phyloP scores from a whole-genome alignment of 2,888 invertebrate genomes.

The Sinodicranocentrus sp. region DNA sequence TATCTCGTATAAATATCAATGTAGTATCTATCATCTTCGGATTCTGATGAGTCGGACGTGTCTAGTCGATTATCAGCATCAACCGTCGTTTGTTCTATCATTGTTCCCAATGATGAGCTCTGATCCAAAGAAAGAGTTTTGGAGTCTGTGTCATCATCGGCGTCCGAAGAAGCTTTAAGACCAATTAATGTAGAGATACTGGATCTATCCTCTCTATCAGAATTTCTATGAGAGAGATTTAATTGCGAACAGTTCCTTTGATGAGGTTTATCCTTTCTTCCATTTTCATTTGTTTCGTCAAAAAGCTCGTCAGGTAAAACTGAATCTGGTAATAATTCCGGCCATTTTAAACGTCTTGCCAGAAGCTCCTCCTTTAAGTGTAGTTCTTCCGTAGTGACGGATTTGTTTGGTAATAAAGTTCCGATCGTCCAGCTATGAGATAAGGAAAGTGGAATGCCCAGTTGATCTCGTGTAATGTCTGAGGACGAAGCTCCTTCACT shows the following conservation, averaged over 20 bases:
- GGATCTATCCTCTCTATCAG: conserved; percentile 16
- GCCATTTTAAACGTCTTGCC: conserved; percentile 83
- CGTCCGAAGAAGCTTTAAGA: not conserved
- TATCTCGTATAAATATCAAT: conserved; percentile 66
- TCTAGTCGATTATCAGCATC: not conserved
- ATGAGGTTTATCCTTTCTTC: too few relatives aligned
- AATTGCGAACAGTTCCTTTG: too few relatives aligned
- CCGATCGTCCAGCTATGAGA: conserved; percentile 69
- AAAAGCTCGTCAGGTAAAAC: conserved; percentile 19
- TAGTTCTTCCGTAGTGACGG: conserved; percentile 84
- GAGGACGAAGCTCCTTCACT: conserved; percentile 32
- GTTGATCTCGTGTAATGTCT: conserved; percentile 6
- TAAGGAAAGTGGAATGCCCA: conserved; percentile 18
- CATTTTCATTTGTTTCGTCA: conserved; percentile 36
- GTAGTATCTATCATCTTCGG: conserved; percentile 37
- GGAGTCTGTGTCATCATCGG: conserved; percentile 41
- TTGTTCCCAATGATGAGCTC: conserved; percentile 34
- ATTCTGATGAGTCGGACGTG: conserved; percentile 16
- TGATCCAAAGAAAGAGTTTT: conserved; percentile 41
- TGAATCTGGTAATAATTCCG: conserved; percentile 65
- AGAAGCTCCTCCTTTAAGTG: conserved; percentile 87
- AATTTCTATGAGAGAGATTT: conserved; percentile 2
- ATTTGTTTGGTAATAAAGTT: conserved; percentile 78
- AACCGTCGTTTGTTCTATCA: conserved; percentile 15
- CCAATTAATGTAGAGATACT: conserved; percentile 39